Conservation (phyloP, 2,113 vertebrate species). For the Phalacrocorax brasilianus region DNA sequence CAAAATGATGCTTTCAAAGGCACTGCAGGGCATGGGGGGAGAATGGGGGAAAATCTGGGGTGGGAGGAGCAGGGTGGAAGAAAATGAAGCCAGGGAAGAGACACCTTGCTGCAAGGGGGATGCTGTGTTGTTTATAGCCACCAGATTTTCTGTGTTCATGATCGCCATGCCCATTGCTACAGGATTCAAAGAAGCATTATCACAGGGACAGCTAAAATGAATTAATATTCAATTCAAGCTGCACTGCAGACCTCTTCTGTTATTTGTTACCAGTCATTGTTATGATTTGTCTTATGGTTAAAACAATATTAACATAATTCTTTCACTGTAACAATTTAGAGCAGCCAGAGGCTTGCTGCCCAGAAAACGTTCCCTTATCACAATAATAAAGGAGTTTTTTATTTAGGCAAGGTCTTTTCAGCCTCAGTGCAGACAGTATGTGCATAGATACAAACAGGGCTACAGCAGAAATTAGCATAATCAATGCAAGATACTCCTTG, state of each 20-base stretch:
- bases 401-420: conserved; percentile 2
- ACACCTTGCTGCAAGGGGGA: background rate
- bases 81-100: background rate
- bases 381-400: background rate
- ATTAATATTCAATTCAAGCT: background rate
- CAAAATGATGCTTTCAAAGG: background rate
- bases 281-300: background rate
- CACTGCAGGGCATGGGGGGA: background rate
- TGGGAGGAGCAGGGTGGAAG: background rate
- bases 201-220: background rate
- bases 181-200: background rate
- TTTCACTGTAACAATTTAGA: background rate
- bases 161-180: fast-evolving
- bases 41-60: background rate
- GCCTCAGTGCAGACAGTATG: background rate
- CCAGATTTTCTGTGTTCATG: background rate
- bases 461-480: conserved; percentile 35
- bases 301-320: background rate
- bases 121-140: background rate
- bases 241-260: background rate
- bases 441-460: background rate
- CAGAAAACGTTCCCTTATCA: background rate
- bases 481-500: background rate
- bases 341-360: background rate
- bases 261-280: background rate